Evolutionary conservation across 92 coral and sea anemone genomes (phyloP), one percentile per base, ranked within the genome.

Genomic region (Porites lobata): DNA sequence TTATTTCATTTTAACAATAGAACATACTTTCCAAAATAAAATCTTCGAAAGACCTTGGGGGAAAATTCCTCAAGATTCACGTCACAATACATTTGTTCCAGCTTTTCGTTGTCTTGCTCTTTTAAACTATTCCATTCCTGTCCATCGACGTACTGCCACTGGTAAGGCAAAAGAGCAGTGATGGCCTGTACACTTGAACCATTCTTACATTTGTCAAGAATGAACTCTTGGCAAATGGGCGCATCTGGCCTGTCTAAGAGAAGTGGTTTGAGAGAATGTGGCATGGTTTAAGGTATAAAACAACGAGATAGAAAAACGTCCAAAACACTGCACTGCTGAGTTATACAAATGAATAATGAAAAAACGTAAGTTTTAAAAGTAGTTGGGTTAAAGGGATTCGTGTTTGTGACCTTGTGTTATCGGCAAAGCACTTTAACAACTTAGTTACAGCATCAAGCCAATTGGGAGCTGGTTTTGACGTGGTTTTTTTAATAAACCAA

Each of bases 1-100:
- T 38, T 38, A 38, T 38, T 38, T 38, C 47, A 38, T 38, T 38
- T 38, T 38, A 38, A 38, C 47, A 4, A 38, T 38, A 38, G 6
- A 54, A 13, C 82, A 24, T 57, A 10, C 82, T 68, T 77, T 57
- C 64, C 57, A 19, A 65, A 38, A 62, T 53, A 32, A 43, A 47
- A 4, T 38, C 47, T 63, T 57, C 19, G 58, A 50, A 79, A 7
- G 62, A 38, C 73, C 22, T 47, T n/a, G 57, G 6, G 61, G 14
- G 22, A 43, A 73, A 72, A 79, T n/a, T 79, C 73, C 11, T 79
- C 61, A 2, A 64, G n/a, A 29, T 13, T 51, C 47, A 24, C 92
- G 82, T 95, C 93, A 91, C 98, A 95, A 77, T 85, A 95, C 18
- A 78, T 29, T 66, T 82, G 89, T 79, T 95, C 98, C 26, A 95